Base-by-base conservation (phyloP, 1,140 invertebrate species). In the Potamilus streckersoni region DNA sequence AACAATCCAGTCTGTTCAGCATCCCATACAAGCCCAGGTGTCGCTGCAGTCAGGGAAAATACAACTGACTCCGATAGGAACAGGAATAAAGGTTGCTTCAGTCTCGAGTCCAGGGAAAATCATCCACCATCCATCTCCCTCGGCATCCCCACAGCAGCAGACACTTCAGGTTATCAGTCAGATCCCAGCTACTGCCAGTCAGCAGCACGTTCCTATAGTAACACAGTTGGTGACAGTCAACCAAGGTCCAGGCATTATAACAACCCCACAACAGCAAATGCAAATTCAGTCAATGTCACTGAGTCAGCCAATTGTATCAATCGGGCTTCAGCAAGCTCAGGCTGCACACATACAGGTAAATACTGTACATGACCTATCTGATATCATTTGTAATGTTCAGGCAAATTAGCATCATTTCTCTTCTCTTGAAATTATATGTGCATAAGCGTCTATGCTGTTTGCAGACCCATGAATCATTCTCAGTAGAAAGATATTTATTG, bases 161-260 rank as follows among this genome's bases (percentile, higher is more conserved):
- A 69, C 68, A n/a, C 27, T 78, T 58, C 79, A 80, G 69, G 77
- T 80, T 16, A 75, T 83, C 12, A 76, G 79, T 66, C 74, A 82
- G 63, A 83, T 79, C 57, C 55, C 69, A 19, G 57, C 68, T 16
- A 71, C 69, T 31, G 73, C 58, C 13, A 78, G 76, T 60, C 81
- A 85, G 77, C 71, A 77, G n/a, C 38, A 38, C 2, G 74, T 77
- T 57, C 75, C 78, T 27, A 71, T 81, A 59, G 72, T 85, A 19
- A 82, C 85, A 56, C 83, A 85, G 69, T 80, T 83, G 65, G 76
- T 85, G 19, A 74, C 83, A n/a, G 79, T 86, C 15, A 84, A 55
- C 55, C 84, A 83, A 58, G 71, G 80, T 5, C 77, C 79, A 19
- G 74, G 74, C 49, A 63, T 78, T 13, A 67, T 82, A 17, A 79